These are phyloP conservation scores for Choloepus didactylus DNA, from an alignment of 2,797 vertebrate genomes.

Conservation along the genomic window DNA sequence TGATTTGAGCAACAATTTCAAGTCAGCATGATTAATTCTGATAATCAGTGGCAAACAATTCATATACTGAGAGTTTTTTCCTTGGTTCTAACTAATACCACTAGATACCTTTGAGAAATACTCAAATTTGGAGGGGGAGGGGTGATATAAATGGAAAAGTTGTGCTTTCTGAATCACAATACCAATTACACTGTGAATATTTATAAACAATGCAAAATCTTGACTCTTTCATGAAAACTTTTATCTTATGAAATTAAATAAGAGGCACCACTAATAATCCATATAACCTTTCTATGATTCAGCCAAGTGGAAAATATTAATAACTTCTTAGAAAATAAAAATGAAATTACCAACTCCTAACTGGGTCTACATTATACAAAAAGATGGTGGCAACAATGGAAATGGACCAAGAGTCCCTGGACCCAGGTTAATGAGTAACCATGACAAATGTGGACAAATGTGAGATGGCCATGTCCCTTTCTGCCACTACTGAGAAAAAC, in stretches of 20 bases:
- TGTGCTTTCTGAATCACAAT: constrained; percentile 35
- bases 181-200: constrained; percentile 27
- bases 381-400: background rate
- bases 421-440: background rate
- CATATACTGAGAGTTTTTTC: constrained; percentile 6
- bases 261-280: constrained; percentile 13
- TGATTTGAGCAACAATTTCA: constrained; percentile 51
- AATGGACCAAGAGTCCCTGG: background rate
- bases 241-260: constrained; percentile 52
- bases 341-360: constrained; percentile 12
- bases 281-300: background rate
- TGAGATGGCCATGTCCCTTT: background rate
- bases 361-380: background rate
- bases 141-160: constrained; percentile 34
- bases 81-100: constrained; percentile 29
- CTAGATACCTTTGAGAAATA: constrained; percentile 53
- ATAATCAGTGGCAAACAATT: background rate
- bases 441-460: background rate
- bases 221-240: background rate
- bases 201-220: constrained; percentile 52
- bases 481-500: background rate
- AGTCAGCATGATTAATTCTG: constrained; percentile 33
- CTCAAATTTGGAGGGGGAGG: background rate
- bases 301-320: background rate
- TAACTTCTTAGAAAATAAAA: constrained; percentile 7